Evolutionary conservation across 2,113 vertebrate genomes (phyloP).

Genomic region (Sminthopsis crassicaudata): DNA sequence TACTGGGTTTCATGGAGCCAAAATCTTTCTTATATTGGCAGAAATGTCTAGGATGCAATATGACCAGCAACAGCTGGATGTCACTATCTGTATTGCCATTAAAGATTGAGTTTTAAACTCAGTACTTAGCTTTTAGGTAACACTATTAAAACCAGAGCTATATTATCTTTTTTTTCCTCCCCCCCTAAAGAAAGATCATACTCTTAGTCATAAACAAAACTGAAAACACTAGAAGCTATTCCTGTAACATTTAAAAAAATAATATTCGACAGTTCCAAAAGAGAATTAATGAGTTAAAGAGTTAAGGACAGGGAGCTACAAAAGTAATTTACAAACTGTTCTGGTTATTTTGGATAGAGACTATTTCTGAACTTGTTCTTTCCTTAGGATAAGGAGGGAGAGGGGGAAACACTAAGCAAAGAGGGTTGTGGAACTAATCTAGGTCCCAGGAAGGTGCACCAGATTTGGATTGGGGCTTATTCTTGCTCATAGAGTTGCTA

Average conservation of each 20-base stretch:
- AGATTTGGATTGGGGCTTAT: background rate
- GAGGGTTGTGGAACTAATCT: background rate
- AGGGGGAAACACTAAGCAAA: background rate
- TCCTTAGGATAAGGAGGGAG: background rate
- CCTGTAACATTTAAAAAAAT: background rate
- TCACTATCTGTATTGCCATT: background rate
- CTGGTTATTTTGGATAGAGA: background rate
- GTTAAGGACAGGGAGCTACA: background rate
- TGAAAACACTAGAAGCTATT: constrained; percentile 27
- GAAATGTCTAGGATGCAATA: constrained; percentile 45
- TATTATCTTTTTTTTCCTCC: constrained; percentile 1
- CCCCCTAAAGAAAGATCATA: constrained; percentile 10
- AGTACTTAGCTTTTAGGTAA: constrained; percentile 35
- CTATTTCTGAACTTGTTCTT: background rate
- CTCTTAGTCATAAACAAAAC: constrained; percentile 39
- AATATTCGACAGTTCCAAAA: background rate
- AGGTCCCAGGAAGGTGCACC: background rate
- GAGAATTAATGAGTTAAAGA: background rate
- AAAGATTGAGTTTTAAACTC: background rate
- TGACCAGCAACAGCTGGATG: constrained; percentile 58
- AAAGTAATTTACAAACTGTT: background rate
- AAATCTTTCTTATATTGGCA: background rate
- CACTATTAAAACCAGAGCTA: constrained; percentile 10
- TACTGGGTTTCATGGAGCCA: background rate
- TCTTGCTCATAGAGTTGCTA: background rate